Base-by-base conservation (phyloP, 2,888 invertebrate species). In the Ormyrus rosae region DNA sequence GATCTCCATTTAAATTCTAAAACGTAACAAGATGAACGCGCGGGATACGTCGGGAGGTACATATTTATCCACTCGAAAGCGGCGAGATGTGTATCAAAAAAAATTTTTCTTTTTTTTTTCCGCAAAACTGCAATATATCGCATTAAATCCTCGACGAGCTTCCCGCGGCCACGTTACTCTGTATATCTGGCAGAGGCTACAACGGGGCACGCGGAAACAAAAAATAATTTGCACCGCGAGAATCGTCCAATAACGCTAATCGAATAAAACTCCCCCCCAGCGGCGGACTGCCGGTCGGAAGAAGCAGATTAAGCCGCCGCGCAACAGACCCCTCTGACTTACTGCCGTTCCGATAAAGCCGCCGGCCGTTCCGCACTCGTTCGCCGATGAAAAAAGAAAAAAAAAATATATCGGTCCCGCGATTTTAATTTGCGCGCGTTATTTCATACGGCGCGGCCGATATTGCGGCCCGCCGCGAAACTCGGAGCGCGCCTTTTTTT, bases 351-450 rank as follows among this genome's bases (percentile, higher is more conserved):
- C 60, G 46, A 56, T 69, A 69, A 1, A n/a, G 1, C 19, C 7
- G 11, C 6, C n/a, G n/a, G 34, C 50, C 34, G 58, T 19, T 34
- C 13, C n/a, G 11, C 65, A 19, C 19, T 19, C 34, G 69, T 63
- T 64, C 65, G 64, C 64, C 64, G 50, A 70, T 77, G 50, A 58
- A 76, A 70, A 77, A 19, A 19, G 2, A 1, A 19, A 1, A 19
- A 19, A 19, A 19, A 19, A 19, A 19, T 2, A 19, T 2, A 19
- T 64, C 70, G 45, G 9, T 58, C 58, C 9, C 45, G 10, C 11
- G 63, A 63, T 76, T 76, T 76, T 76, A 61, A 76, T 69, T 76
- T 76, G 51, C 58, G 67, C 50, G n/a, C 8, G 19, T 58, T 58
- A 74, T 75, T 60, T 53, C 19, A 19, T 19, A 19, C 19, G 19